Conservation (phyloP, 1,140 invertebrate genomes). For the Lucilia sericata region DNA sequence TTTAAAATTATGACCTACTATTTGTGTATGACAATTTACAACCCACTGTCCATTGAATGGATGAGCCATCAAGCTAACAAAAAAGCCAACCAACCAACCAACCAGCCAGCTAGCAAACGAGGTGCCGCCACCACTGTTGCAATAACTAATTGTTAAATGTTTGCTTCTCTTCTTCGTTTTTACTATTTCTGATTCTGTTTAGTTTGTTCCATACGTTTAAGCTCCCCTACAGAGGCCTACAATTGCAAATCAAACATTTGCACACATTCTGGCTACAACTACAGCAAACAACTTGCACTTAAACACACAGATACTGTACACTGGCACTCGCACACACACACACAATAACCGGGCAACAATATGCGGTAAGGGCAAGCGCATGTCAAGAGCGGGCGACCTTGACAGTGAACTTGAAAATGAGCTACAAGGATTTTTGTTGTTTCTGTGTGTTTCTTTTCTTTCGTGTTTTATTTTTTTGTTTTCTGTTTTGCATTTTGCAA, state of each 20-base stretch:
- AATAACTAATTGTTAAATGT: slow-evolving; percentile 4
- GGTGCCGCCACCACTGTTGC: background rate
- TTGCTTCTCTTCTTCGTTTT: slow-evolving; percentile 7
- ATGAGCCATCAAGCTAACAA: slow-evolving; percentile 16
- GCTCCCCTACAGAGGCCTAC: background rate
- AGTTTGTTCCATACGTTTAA: background rate
- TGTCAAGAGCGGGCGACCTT: slow-evolving; percentile 65
- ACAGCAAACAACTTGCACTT: background rate
- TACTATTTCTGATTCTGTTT: background rate
- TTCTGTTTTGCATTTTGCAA: background rate
- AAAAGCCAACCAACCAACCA: no score
- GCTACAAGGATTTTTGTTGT: slow-evolving; percentile 61
- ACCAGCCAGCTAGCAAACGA: background rate
- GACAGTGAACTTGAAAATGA: slow-evolving; percentile 68
- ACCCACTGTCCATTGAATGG: background rate
- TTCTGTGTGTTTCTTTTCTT: no score
- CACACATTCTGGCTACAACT: background rate
- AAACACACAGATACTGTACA: background rate
- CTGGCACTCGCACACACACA: background rate
- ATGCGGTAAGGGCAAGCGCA: slow-evolving; percentile 45
- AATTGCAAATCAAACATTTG: background rate
- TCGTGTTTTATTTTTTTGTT: background rate
- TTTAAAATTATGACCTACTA: no score
- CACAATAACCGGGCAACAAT: slow-evolving; percentile 16
- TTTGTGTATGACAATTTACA: background rate